Percentiles rank a stretch among this genome's conserved stretches.
Evolutionary conservation across 2,113 vertebrate species (phyloP).

Genomic region (Toxotes chatareus): DNA sequence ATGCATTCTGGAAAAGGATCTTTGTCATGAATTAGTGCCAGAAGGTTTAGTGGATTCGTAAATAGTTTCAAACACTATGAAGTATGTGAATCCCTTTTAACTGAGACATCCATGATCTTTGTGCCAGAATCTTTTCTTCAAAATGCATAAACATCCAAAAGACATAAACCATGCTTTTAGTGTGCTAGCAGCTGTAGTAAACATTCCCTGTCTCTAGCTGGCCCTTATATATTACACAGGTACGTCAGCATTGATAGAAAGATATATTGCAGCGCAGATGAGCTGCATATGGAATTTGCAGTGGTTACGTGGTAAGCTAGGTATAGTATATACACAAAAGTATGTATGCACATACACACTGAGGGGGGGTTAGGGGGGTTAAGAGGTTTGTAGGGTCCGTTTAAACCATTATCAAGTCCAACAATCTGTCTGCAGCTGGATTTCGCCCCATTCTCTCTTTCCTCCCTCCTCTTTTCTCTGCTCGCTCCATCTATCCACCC

Average conservation of each 20-base stretch:
- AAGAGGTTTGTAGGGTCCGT: constrained; percentile 41
- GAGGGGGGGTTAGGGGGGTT: constrained; percentile 1
- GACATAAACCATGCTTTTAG: constrained; percentile 40
- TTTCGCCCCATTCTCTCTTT: constrained; percentile 55
- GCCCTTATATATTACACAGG: constrained; percentile 32
- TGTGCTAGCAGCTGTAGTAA: constrained; percentile 28
- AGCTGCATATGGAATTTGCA: constrained; percentile 30
- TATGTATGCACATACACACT: constrained; percentile 18
- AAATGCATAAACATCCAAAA: constrained; percentile 20
- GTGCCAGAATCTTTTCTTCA: constrained; percentile 34
- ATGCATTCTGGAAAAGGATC: constrained; percentile 20
- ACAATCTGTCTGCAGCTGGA: constrained; percentile 78
- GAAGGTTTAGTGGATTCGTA: constrained; percentile 24
- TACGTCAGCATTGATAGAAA: constrained; percentile 29
- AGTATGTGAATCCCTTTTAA: constrained; percentile 17
- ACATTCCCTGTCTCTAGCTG: constrained; percentile 12
- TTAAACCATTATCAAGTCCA: constrained; percentile 76
- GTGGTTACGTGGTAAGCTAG: constrained; percentile 10
- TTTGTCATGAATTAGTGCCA: constrained; percentile 32
- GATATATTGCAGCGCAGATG: constrained; percentile 48
- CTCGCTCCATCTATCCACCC: constrained; percentile 59
- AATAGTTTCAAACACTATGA: constrained; percentile 29
- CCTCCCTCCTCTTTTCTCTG: constrained; percentile 30
- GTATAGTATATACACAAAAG: neutral
- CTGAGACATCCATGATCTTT: neutral